phyloP scores from a whole-genome alignment of 2,797 vertebrate species.

The Rhadinocentrus ornatus region DNA sequence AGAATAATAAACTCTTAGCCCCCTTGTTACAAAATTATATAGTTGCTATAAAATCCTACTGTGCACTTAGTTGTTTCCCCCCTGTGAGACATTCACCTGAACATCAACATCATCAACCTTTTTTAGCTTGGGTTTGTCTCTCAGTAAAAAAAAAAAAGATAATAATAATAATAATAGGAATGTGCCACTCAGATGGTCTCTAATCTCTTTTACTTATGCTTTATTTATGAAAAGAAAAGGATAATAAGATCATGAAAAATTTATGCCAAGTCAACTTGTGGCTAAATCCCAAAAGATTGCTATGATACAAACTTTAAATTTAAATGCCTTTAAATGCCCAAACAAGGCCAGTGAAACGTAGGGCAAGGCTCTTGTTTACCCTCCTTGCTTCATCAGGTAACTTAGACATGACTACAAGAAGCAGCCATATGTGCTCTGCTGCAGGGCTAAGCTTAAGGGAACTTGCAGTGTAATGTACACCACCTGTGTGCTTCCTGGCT shows the following conservation, averaged over 20 bases:
- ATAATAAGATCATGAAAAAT: constrained; percentile 58
- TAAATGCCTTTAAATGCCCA: neutral
- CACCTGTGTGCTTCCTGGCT: constrained; percentile 59
- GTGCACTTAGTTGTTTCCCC: constrained; percentile 54
- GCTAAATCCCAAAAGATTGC: constrained; percentile 31
- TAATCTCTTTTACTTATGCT: constrained; percentile 27
- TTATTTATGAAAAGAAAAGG: constrained; percentile 14
- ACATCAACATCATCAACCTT: constrained; percentile 60
- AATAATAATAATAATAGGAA: too few relatives aligned
- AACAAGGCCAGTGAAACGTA: constrained; percentile 44
- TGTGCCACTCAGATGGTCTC: constrained; percentile 32
- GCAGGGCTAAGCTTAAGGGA: constrained; percentile 42
- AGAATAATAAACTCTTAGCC: constrained; percentile 72
- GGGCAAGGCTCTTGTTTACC: constrained; percentile 39
- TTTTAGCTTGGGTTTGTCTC: constrained; percentile 27
- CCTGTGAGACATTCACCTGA: constrained; percentile 50
- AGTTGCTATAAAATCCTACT: constrained; percentile 67
- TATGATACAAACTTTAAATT: neutral
- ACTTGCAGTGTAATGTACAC: constrained; percentile 68
- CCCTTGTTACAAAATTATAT: constrained; percentile 77
- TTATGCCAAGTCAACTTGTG: constrained; percentile 53
- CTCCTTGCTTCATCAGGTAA: constrained; percentile 36
- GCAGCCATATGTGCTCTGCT: constrained; percentile 40
- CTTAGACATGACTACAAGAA: constrained; percentile 36
- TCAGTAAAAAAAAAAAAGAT: constrained; percentile 43